phyloP scores from a whole-genome alignment of 2,888 invertebrate genomes.

The Drosophila nr. perissopoda region DNA sequence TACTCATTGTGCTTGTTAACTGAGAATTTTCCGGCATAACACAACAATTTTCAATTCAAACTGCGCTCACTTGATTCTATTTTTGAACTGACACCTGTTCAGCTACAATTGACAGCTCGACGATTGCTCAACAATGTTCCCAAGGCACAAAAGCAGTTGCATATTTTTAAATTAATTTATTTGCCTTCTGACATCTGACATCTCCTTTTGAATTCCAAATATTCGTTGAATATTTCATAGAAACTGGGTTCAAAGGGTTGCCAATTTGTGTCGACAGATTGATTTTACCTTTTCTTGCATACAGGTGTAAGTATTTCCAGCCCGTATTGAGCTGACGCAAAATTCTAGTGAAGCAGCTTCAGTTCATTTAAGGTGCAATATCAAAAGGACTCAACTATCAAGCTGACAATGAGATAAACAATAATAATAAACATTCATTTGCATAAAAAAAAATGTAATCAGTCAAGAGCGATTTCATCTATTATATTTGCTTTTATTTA shows the following conservation, averaged over 20 bases:
- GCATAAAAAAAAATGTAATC: background rate
- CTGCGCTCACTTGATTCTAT: slow-evolving; percentile 20
- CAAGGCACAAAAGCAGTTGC: background rate
- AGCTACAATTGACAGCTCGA: slow-evolving; percentile 1
- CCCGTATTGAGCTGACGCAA: background rate
- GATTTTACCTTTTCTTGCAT: background rate
- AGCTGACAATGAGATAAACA: background rate
- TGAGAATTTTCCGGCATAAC: slow-evolving; percentile 15
- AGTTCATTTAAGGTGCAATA: background rate
- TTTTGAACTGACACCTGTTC: slow-evolving; percentile 5
- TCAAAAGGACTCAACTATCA: background rate
- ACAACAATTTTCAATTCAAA: slow-evolving; percentile 13
- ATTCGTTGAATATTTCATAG: slow-evolving; percentile 4
- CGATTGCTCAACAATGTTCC: background rate
- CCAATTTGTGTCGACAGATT: slow-evolving; percentile 14
- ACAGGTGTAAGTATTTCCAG: background rate
- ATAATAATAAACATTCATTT: background rate
- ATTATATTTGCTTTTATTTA: slow-evolving; percentile 35
- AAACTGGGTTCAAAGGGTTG: slow-evolving; percentile 12
- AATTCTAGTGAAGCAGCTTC: background rate
- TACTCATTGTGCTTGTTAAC: slow-evolving; percentile 41
- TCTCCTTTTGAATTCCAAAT: background rate
- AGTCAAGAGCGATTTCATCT: background rate
- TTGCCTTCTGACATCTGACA: slow-evolving; percentile 5
- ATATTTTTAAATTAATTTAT: background rate